These are phyloP conservation scores for Atlantisia rogersi DNA, from an alignment of 2,113 vertebrate species.

Conservation along the genomic window DNA sequence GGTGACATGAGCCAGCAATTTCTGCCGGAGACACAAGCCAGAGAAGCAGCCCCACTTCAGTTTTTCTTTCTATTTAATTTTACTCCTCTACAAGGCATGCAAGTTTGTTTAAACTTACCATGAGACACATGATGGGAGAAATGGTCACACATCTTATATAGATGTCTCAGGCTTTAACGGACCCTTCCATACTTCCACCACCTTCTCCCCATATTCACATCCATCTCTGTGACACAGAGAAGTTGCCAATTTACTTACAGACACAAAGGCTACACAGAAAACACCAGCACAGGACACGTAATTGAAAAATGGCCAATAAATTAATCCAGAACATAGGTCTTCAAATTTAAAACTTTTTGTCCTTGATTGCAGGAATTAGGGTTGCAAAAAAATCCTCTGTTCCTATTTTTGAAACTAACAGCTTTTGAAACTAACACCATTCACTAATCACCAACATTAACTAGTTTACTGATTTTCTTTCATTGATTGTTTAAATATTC, in stretches of 20 bases:
- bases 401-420: not conserved
- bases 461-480: not conserved
- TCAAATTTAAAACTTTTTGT: not conserved
- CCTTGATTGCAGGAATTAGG: not conserved
- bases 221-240: not conserved
- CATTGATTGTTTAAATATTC: not conserved
- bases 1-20: not conserved
- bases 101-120: not conserved
- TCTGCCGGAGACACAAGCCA: not conserved
- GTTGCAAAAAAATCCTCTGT: not conserved
- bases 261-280: not conserved
- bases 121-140: not conserved
- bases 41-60: not conserved
- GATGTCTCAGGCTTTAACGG: not conserved
- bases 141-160: not conserved
- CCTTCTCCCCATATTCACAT: not conserved
- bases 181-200: not conserved
- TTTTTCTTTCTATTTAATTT: not conserved
- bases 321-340: not conserved
- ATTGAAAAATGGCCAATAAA: not conserved
- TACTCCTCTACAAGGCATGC: rapidly evolving
- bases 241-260: not conserved
- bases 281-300: rapidly evolving
- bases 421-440: not conserved
- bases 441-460: not conserved